Base-by-base conservation (phyloP, 1,140 invertebrate species). In the Hycleus phaleratus region DNA sequence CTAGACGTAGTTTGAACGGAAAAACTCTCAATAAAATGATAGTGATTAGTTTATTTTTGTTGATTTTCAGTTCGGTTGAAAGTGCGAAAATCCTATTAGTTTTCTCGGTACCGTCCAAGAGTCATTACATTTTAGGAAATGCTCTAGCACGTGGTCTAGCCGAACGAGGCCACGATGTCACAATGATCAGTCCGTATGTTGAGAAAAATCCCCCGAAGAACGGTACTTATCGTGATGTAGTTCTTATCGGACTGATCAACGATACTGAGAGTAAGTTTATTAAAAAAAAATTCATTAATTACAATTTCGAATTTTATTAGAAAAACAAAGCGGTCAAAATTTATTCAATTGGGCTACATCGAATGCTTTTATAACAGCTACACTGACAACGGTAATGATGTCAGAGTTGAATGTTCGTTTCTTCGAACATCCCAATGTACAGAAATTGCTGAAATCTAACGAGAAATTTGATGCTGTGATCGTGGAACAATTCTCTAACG, bases 41-140 rank as follows among this genome's bases (percentile, higher is more conserved):
- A 11, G 11, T 39, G 42, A 2, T 51, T 24, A 32, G 8, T 1
- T 11, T n/a, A 26, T 3, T 42, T 18, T 10, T 51, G 2, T 42
- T 40, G 40, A 26, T 53, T 7, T 6, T 45, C 26, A 38, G 24
- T 26, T 9, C 3, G 38, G n/a, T 9, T 4, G 9, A 58, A 38
- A 42, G 44, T 55, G 38, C 52, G 73, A 46, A 47, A 11, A 85
- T 90, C 62, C 71, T 90, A 24, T 84, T 78, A 0, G 66, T 87
- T 24, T 83, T 86, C 65, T 79, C 81, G 1, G 79, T 84, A 56
- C 72, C 78, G 84, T 1, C 81, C 77, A 38, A 88, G 85, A 88
- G 85, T 68, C 87, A 90, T 65, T 85, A 86, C 63, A 76, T 80
- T 25, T 80, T 85, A 10, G 83, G 83, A 61, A 75, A 81, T 39